A percentile compares a stretch with the other conserved stretches of the same genome.
Evolutionary conservation across 1,140 invertebrate genomes (phyloP).

Genomic region (Drosophila pectinifera): DNA sequence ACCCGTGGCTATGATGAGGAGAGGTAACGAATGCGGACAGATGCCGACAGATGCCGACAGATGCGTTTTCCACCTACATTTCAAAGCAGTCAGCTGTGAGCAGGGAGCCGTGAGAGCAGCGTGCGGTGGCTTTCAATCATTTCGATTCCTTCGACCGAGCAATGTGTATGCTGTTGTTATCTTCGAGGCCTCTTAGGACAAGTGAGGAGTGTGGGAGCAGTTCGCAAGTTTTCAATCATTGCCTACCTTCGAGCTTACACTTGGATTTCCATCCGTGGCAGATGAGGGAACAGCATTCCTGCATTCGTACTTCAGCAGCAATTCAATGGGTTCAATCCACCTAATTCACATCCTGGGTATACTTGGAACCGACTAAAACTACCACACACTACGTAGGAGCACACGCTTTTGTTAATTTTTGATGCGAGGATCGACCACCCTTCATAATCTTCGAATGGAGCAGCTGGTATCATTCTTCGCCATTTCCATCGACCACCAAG

Average conservation of each 20-base stretch:
- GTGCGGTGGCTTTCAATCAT: conserved; percentile 4
- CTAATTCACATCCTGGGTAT: conserved; percentile 13
- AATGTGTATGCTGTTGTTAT: conserved; percentile 2
- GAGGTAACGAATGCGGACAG: background rate
- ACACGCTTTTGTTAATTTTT: conserved; percentile 26
- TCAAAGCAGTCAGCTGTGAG: conserved; percentile 5
- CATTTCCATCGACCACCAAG: conserved; percentile 36
- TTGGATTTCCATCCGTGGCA: background rate
- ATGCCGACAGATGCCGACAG: background rate
- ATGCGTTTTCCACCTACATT: background rate
- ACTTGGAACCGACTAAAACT: conserved; percentile 8
- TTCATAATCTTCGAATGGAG: conserved; percentile 19
- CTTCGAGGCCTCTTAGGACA: conserved; percentile 6
- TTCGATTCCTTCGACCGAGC: conserved; percentile 3
- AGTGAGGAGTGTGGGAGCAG: conserved; percentile 2
- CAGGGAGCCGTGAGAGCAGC: conserved; percentile 5
- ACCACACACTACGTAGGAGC: conserved; percentile 19
- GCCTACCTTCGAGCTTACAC: conserved; percentile 17
- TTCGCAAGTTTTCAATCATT: background rate
- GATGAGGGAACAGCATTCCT: background rate
- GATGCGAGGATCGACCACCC: conserved; percentile 9
- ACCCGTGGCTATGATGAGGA: background rate
- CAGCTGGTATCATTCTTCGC: conserved; percentile 27
- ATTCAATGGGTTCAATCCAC: background rate
- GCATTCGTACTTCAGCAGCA: conserved; percentile 8